Evolutionary conservation across 1,140 invertebrate genomes (phyloP), one percentile per base, ranked within the genome.

Genomic region (Atta cephalotes): DNA sequence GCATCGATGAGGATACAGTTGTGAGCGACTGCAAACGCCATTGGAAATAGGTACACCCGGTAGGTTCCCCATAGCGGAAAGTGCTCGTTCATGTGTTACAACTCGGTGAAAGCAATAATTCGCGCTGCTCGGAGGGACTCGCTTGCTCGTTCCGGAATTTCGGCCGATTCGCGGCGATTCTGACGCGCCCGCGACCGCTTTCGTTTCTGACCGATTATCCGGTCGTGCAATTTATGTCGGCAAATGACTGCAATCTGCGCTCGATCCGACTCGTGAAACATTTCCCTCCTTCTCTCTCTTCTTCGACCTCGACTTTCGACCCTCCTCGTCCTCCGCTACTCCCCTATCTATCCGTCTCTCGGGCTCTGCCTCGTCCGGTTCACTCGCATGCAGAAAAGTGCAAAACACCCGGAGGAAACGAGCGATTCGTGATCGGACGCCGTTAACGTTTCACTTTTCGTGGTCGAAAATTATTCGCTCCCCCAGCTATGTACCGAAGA

Each of bases 401-500:
- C 90, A 91, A 90, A 91, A 91, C 89, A 90, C 45, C 90, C 87
- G 87, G 79, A 84, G 90, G 89, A 91, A 91, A 91, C 90, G 71
- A 91, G 90, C 86, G 87, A 85, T 91, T 91, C 90, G 90, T 91
- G 90, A 91, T 91, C 89, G 89, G 66, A 62, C 84, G 87, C 88
- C 90, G 90, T 91, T 91, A 91, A 91, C 90, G 90, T 91, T 91
- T 91, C 90, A 91, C 90, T 91, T 91, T 91, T 91, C 89, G 89
- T 86, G 71, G 90, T 91, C 87, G 90, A 91, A 91, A 91, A 91
- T 91, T 91, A 91, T 89, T 91, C 89, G 31, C 53, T 60, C 39
- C 68, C 53, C 80, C 28, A 76, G 80, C 56, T 84, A 63, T 84
- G 80, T 84, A 63, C 49, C 18, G 16, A 12, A 31, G 45, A 7